Conservation (phyloP, 2,888 invertebrate genomes). For the Leptinotarsa haldemani region DNA sequence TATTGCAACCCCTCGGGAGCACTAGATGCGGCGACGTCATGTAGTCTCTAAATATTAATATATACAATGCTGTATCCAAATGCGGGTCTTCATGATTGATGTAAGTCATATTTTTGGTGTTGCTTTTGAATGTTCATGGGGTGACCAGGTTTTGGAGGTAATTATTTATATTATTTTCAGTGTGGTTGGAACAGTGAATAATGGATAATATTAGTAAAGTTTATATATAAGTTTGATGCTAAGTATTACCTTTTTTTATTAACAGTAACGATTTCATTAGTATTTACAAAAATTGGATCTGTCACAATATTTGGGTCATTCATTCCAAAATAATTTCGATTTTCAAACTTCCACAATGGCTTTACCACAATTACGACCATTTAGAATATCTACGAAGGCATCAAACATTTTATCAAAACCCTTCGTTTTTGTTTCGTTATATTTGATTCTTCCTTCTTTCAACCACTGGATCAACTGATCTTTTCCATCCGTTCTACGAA, state of each 20-base stretch:
- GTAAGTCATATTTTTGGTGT: slow-evolving; percentile 24
- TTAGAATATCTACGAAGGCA: slow-evolving; percentile 54
- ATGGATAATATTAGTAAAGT: no score
- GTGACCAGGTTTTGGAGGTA: background rate
- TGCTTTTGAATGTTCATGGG: background rate
- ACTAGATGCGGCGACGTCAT: slow-evolving; percentile 24
- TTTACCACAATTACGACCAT: slow-evolving; percentile 55
- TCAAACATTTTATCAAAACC: slow-evolving; percentile 69
- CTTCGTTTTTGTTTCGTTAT: slow-evolving; percentile 74
- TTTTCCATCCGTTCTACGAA: slow-evolving; percentile 71
- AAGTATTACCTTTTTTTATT: no score
- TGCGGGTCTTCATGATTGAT: slow-evolving; percentile 30
- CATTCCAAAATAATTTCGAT: background rate
- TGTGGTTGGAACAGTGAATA: background rate
- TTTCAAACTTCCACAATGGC: slow-evolving; percentile 52
- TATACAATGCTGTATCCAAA: slow-evolving; percentile 32
- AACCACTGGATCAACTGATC: slow-evolving; percentile 74
- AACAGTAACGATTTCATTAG: no score
- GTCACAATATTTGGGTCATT: no score
- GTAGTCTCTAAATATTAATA: slow-evolving; percentile 35
- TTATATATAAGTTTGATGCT: no score
- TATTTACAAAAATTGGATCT: no score
- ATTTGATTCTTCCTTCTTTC: slow-evolving; percentile 76
- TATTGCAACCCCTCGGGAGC: slow-evolving; percentile 32
- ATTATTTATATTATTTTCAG: background rate